phyloP scores from a whole-genome alignment of 2,888 invertebrate species.

The Corbicula japonica region DNA sequence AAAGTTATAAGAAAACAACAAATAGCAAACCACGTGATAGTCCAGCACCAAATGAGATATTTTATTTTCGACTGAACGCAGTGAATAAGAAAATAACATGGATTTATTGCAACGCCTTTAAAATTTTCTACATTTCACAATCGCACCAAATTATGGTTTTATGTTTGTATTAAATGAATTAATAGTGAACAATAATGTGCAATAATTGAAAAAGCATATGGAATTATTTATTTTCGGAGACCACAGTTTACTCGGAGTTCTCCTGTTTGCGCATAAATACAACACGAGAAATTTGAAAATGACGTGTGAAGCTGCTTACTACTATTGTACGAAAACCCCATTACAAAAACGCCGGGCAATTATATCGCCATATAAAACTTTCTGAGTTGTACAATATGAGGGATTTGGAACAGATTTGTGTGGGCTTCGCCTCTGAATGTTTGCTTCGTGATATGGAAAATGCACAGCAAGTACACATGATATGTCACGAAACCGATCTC shows the following conservation, averaged over 20 bases:
- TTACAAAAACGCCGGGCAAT: not conserved
- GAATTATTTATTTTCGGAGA: conserved; percentile 8
- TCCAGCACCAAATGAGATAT: too few relatives aligned
- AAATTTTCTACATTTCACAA: too few relatives aligned
- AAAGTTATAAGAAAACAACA: too few relatives aligned
- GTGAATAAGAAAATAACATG: too few relatives aligned
- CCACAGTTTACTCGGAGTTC: not conserved
- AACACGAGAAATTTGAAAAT: not conserved
- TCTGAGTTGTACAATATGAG: not conserved
- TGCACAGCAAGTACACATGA: not conserved
- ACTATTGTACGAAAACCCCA: not conserved
- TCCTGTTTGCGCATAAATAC: not conserved
- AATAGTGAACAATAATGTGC: too few relatives aligned
- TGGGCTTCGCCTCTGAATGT: not conserved
- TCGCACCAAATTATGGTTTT: too few relatives aligned
- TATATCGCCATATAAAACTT: not conserved
- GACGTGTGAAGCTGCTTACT: not conserved
- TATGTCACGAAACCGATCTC: not conserved
- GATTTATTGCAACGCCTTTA: too few relatives aligned
- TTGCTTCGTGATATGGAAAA: not conserved
- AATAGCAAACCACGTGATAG: too few relatives aligned
- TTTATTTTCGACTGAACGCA: too few relatives aligned
- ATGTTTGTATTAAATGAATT: too few relatives aligned
- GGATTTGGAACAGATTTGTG: not conserved
- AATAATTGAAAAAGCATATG: too few relatives aligned